These are phyloP conservation scores for Eira barbara DNA, from an alignment of 2,113 vertebrate species.

Conservation along the genomic window DNA sequence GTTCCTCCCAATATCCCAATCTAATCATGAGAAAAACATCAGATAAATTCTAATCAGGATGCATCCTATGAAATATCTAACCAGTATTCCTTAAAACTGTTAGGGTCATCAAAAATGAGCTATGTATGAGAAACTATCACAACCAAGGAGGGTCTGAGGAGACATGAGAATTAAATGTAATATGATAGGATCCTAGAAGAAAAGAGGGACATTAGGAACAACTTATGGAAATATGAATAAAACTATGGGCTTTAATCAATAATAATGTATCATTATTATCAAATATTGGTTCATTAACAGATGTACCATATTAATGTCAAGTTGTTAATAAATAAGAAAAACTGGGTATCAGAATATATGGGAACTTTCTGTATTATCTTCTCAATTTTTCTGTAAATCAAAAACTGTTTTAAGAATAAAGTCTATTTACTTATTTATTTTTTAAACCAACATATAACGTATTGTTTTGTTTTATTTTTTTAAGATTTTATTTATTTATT, in stretches of 20 bases:
- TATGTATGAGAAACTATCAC: neutral
- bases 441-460: no score
- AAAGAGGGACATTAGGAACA: neutral
- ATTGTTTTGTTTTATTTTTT: no score
- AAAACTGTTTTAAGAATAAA: slow-evolving; percentile 17
- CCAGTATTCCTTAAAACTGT: neutral
- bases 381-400: neutral
- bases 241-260: neutral
- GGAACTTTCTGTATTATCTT: neutral
- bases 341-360: neutral
- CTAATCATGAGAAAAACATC: neutral
- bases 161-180: neutral
- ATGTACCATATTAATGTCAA: neutral
- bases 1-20: neutral
- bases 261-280: neutral
- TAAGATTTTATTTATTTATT: no score
- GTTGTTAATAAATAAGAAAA: neutral
- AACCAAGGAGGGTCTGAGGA: neutral
- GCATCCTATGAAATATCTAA: neutral
- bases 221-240: neutral
- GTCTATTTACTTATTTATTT: neutral
- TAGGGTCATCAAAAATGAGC: neutral
- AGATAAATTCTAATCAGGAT: neutral
- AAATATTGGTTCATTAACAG: neutral
- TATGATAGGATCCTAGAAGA: neutral